Base-by-base conservation (phyloP, 2,113 vertebrate species). In the Dryoscopus gambensis region DNA sequence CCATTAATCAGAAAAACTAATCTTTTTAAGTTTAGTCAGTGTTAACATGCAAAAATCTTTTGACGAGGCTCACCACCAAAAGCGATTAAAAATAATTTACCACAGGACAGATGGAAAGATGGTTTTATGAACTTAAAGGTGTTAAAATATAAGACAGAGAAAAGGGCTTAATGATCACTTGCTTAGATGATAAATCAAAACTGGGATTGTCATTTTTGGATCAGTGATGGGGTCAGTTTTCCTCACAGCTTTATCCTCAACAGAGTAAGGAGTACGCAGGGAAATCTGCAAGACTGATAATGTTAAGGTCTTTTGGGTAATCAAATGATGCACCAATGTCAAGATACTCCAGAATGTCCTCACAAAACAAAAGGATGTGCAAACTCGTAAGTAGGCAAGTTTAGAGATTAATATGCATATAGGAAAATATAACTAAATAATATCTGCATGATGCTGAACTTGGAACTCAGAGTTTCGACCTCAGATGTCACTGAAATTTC, bases 201-300 rank as follows among this genome's bases (percentile, higher is more conserved):
- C 31, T 11, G 11, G 1, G 1, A 5, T 15, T 75, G 8, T 7
- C 2, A 1, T 10, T 74, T 16, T 9, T 12, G 5, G 16, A 44
- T 40, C n/a, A 80, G 13, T 56, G 23, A 30, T 19, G 33, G 2
- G 18, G 55, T 85, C 15, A 44, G 22, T 63, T 73, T 93, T 87
- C n/a, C 10, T 52, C 52, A 49, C 11, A 40, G 37, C 8, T 75
- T 22, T 28, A 80, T 50, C 11, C 13, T 7, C 30, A 50, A 28
- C 6, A 30, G 33, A 84, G 12, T 24, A 84, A 86, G 22, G 30
- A 47, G 5, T 25, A 39, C 6, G 27, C 9, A 89, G 30, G 14
- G 16, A 89, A 73, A 77, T 64, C 42, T 69, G 13, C 13, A 69
- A 56, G 27, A 69, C 25, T 73, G 15, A 12, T 13, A 2, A 49